A percentile compares a stretch with the other conserved stretches of the same genome.
phyloP scores from a whole-genome alignment of 2,113 vertebrate genomes.

The Bostrychus sinensis region DNA sequence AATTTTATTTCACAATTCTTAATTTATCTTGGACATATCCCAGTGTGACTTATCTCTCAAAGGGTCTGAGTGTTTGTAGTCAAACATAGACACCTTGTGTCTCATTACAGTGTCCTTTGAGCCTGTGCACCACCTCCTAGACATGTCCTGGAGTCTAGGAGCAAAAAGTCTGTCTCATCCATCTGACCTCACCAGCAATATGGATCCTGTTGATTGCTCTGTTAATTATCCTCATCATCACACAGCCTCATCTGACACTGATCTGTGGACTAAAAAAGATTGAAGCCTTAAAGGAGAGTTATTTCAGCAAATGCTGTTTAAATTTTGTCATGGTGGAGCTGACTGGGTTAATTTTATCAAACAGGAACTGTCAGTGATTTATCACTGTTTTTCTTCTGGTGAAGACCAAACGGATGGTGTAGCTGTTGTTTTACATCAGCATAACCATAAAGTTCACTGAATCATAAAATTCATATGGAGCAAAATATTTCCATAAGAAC shows the following conservation, averaged over 20 bases:
- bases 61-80: constrained; percentile 5
- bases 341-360: constrained; percentile 46
- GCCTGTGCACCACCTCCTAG: neutral
- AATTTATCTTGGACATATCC: neutral
- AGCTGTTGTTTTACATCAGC: constrained; percentile 27
- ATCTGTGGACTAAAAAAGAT: constrained; percentile 52
- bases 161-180: neutral
- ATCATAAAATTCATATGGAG: constrained; percentile 35
- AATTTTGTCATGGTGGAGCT: constrained; percentile 32
- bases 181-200: constrained; percentile 46
- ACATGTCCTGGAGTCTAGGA: neutral
- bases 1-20: neutral
- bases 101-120: constrained; percentile 30
- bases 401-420: constrained; percentile 20
- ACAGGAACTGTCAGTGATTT: constrained; percentile 54
- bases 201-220: constrained; percentile 50
- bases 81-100: constrained; percentile 15
- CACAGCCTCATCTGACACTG: constrained; percentile 29
- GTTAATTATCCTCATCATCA: constrained; percentile 61
- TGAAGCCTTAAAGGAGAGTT: constrained; percentile 12
- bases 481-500: constrained; percentile 15
- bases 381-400: constrained; percentile 56
- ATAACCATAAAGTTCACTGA: constrained; percentile 3
- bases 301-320: constrained; percentile 22
- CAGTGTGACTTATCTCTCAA: neutral